Evolutionary conservation across 2,113 vertebrate genomes (phyloP).

Genomic region (Nerophis ophidion): DNA sequence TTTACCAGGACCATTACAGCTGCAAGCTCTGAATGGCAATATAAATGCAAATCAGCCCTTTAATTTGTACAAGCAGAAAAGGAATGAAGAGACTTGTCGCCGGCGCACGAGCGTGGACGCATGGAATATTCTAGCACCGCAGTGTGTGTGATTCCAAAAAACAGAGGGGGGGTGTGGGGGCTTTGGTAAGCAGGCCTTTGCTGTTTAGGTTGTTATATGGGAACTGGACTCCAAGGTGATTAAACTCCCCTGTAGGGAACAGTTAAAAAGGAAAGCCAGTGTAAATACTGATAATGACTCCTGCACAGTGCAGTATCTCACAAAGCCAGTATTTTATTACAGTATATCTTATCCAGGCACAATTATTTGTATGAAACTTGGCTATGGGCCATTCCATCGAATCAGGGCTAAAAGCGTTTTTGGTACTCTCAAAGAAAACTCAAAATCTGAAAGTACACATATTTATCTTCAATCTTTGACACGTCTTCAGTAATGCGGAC

Average conservation of each 20-base stretch:
- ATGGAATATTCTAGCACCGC: conserved; percentile 22
- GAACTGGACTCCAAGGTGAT: conserved; percentile 21
- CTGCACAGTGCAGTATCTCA: background rate
- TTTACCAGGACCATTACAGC: conserved; percentile 51
- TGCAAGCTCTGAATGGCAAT: conserved; percentile 55
- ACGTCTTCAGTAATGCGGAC: too few relatives aligned
- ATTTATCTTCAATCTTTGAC: too few relatives aligned
- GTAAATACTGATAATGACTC: background rate
- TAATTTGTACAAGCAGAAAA: conserved; percentile 56
- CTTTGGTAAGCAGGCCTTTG: conserved; percentile 25
- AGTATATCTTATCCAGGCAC: too few relatives aligned
- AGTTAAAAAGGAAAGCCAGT: conserved; percentile 15
- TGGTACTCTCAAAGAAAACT: too few relatives aligned
- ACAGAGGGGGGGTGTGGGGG: conserved; percentile 19
- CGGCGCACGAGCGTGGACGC: conserved; percentile 51
- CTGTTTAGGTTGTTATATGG: conserved; percentile 17
- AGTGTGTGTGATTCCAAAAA: conserved; percentile 31
- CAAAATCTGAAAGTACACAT: too few relatives aligned
- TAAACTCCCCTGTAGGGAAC: conserved; percentile 14
- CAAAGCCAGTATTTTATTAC: background rate
- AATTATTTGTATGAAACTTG: too few relatives aligned
- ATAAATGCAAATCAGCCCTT: conserved; percentile 73
- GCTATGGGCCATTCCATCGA: too few relatives aligned
- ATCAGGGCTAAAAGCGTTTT: too few relatives aligned
- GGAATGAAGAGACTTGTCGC: conserved; percentile 40